These are phyloP conservation scores for Callopanchax toddi DNA, from an alignment of 2,113 vertebrate genomes.

Conservation along the genomic window DNA sequence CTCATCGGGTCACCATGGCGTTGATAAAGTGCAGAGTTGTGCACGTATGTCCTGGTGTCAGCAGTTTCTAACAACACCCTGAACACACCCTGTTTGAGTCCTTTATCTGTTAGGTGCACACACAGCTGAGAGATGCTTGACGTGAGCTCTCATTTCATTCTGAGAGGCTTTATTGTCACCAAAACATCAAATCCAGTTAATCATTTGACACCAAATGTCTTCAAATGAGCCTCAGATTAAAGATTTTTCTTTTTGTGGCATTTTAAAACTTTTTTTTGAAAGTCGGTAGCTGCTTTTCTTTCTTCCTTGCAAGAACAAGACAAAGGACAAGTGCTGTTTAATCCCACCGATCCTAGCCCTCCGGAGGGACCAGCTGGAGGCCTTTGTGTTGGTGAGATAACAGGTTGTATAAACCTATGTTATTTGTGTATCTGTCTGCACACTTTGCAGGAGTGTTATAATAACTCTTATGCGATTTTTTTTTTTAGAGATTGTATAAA, in stretches of 20 bases:
- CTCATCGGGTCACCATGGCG: constrained; percentile 52
- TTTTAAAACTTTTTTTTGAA: constrained; percentile 2
- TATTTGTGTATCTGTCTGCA: constrained; percentile 11
- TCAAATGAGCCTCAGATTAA: constrained; percentile 23
- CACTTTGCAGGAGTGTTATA: constrained; percentile 28
- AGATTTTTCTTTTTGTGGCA: constrained; percentile 8
- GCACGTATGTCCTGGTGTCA: constrained; percentile 67
- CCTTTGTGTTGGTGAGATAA: constrained; percentile 53
- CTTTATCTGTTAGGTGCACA: constrained; percentile 70
- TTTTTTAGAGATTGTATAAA: neutral
- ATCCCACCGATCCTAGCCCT: constrained; percentile 61
- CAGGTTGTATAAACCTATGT: constrained; percentile 47
- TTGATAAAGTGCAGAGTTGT: constrained; percentile 72
- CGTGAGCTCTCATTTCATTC: constrained; percentile 25
- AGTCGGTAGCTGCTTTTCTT: constrained; percentile 43
- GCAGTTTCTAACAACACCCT: constrained; percentile 68
- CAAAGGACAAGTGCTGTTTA: constrained; percentile 71
- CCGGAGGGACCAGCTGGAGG: constrained; percentile 66
- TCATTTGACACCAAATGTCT: constrained; percentile 4
- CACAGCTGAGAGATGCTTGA: constrained; percentile 61
- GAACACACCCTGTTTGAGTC: constrained; percentile 67
- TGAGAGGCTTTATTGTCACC: constrained; percentile 28
- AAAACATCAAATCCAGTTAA: constrained; percentile 43
- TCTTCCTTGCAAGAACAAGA: constrained; percentile 58
- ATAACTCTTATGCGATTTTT: constrained; percentile 17